These are phyloP conservation scores for Archips crataeganus DNA, from an alignment of 2,888 invertebrate genomes.

Conservation along the genomic window DNA sequence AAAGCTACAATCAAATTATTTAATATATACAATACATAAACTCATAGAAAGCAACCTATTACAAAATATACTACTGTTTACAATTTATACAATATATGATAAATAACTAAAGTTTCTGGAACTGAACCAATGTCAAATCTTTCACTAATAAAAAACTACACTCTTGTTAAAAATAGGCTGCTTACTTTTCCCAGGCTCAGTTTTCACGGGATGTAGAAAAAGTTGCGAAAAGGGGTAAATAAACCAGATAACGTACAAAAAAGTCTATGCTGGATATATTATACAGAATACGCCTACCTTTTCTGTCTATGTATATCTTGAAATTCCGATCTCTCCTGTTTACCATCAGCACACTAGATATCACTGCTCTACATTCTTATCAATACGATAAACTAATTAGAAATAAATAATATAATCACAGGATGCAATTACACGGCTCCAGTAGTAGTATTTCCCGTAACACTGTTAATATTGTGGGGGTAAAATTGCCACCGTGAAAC, in stretches of 20 bases:
- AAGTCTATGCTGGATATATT: neutral
- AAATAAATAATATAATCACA: conserved; percentile 57
- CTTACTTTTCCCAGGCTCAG: no score
- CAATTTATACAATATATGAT: no score
- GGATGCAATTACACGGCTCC: neutral
- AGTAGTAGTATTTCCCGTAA: neutral
- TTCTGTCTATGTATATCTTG: conserved; percentile 31
- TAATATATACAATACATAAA: no score
- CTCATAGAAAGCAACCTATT: no score
- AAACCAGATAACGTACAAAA: neutral
- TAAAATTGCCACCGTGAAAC: conserved; percentile 1
- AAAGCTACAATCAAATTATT: no score
- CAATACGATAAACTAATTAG: conserved; percentile 56
- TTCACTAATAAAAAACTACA: no score
- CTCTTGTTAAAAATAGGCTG: no score
- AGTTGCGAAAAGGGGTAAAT: neutral
- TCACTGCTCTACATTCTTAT: conserved; percentile 52
- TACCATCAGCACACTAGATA: conserved; percentile 52
- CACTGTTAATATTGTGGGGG: conserved; percentile 1
- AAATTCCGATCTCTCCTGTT: conserved; percentile 53
- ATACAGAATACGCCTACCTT: conserved; percentile 25
- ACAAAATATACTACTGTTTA: no score
- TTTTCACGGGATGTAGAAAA: no score
- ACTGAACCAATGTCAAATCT: no score
- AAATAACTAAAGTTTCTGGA: no score